These are phyloP conservation scores for Hydriomena furcata DNA, from an alignment of 2,888 invertebrate species.

Conservation along the genomic window DNA sequence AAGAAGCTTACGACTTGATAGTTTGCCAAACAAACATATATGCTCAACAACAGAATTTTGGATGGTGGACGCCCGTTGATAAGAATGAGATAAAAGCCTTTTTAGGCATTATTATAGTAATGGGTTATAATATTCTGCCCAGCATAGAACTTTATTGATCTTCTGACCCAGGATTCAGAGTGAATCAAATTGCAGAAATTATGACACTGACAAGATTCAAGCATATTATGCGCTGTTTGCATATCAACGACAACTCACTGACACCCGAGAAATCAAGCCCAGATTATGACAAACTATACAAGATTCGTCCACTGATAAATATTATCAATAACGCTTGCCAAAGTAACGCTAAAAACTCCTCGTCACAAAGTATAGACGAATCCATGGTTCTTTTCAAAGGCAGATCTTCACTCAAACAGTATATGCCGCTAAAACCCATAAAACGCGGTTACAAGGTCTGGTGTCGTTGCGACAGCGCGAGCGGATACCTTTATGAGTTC, in stretches of 20 bases:
- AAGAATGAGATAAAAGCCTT: slow-evolving; percentile 33
- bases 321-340: slow-evolving; percentile 8
- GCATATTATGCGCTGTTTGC: slow-evolving; percentile 21
- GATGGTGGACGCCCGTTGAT: slow-evolving; percentile 5
- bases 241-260: slow-evolving; percentile 16
- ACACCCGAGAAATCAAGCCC: background rate
- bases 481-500: slow-evolving; percentile 27
- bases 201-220: slow-evolving; percentile 36
- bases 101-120: slow-evolving; percentile 36
- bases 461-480: slow-evolving; percentile 20
- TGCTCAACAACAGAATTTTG: background rate
- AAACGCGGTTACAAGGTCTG: slow-evolving; percentile 27
- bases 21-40: slow-evolving; percentile 18
- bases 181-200: slow-evolving; percentile 30
- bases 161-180: slow-evolving; percentile 31
- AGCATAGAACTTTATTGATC: slow-evolving; percentile 37
- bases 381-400: slow-evolving; percentile 14
- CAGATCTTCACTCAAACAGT: slow-evolving; percentile 22
- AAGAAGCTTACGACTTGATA: slow-evolving; percentile 20
- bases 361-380: slow-evolving; percentile 20
- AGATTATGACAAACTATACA: slow-evolving; percentile 12
- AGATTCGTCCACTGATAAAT: slow-evolving; percentile 8
- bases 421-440: slow-evolving; percentile 28
- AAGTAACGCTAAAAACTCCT: slow-evolving; percentile 24
- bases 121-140: slow-evolving; percentile 34